Conservation (phyloP, 2,888 invertebrate genomes). For the Lasius fuliginosus region DNA sequence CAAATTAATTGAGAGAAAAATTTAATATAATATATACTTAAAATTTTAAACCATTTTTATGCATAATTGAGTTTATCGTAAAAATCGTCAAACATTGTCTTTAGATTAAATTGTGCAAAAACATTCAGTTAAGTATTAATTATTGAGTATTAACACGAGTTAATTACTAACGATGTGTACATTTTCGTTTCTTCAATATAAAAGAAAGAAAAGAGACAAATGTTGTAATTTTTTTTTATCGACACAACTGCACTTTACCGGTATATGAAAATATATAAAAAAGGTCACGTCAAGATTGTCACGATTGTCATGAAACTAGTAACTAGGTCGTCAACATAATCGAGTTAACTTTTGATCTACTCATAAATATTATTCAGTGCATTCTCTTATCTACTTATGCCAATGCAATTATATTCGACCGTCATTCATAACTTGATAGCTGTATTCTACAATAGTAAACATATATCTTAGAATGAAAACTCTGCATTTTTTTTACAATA, state of each 20-base stretch:
- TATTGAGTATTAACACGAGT: not conserved
- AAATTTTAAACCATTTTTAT: not conserved
- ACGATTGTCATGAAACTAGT: not conserved
- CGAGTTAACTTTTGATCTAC: constrained; percentile 2
- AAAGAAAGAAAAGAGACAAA: not conserved
- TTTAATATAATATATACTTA: not conserved
- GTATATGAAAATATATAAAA: constrained; percentile 14
- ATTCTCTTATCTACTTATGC: not conserved
- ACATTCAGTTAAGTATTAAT: not conserved
- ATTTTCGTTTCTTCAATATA: not conserved
- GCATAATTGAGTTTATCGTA: not conserved
- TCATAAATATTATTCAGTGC: not conserved
- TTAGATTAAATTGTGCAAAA: not conserved
- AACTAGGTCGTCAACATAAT: constrained; percentile 21
- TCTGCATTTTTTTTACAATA: not conserved
- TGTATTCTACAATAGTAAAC: constrained; percentile 8
- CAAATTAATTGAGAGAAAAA: not conserved
- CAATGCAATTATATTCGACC: not conserved
- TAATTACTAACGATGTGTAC: not conserved
- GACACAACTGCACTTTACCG: not conserved
- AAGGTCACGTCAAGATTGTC: constrained; percentile 24
- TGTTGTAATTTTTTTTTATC: not conserved
- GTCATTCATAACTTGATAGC: not conserved
- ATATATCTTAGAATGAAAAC: not conserved
- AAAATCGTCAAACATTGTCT: not conserved